These are phyloP conservation scores for Hassar affinis DNA, from an alignment of 2,113 vertebrate species.

Conservation along the genomic window DNA sequence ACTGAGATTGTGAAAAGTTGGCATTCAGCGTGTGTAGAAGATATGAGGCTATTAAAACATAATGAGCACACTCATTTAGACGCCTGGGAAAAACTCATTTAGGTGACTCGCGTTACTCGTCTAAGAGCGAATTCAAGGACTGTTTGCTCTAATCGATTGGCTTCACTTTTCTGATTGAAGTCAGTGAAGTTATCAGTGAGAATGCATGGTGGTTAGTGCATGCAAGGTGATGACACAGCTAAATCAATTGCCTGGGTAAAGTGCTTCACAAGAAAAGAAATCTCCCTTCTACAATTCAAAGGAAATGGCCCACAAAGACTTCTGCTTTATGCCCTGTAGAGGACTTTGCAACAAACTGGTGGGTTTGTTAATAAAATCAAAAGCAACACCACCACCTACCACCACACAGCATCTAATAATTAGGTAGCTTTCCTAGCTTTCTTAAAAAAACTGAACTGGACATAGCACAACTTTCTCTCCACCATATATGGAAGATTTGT, in stretches of 20 bases:
- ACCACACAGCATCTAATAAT: background rate
- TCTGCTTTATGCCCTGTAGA: conserved; percentile 2
- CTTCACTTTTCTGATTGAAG: conserved; percentile 58
- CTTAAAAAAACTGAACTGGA: background rate
- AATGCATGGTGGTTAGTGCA: conserved; percentile 43
- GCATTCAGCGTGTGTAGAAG: conserved; percentile 1
- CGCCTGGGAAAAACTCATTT: conserved; percentile 38
- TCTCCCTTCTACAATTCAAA: conserved; percentile 42
- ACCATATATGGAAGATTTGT: conserved; percentile 5
- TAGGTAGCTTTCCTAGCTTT: background rate
- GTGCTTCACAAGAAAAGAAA: conserved; percentile 33
- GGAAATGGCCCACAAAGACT: conserved; percentile 23
- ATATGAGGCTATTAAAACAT: conserved; percentile 45
- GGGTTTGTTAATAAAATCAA: conserved; percentile 22
- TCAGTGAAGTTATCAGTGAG: conserved; percentile 51
- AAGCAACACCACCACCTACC: background rate
- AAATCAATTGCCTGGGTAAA: conserved; percentile 50
- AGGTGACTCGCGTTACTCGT: conserved; percentile 32
- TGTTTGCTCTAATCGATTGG: conserved; percentile 56
- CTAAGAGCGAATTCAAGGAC: conserved; percentile 53
- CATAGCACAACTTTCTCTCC: background rate
- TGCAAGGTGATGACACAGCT: conserved; percentile 52
- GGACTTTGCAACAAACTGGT: conserved; percentile 1
- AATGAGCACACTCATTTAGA: conserved; percentile 46
- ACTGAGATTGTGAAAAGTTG: conserved; percentile 30